Percentiles rank a stretch among this genome's conserved stretches.
phyloP scores from a whole-genome alignment of 2,113 vertebrate species.

The Amblyopsis rosae region DNA sequence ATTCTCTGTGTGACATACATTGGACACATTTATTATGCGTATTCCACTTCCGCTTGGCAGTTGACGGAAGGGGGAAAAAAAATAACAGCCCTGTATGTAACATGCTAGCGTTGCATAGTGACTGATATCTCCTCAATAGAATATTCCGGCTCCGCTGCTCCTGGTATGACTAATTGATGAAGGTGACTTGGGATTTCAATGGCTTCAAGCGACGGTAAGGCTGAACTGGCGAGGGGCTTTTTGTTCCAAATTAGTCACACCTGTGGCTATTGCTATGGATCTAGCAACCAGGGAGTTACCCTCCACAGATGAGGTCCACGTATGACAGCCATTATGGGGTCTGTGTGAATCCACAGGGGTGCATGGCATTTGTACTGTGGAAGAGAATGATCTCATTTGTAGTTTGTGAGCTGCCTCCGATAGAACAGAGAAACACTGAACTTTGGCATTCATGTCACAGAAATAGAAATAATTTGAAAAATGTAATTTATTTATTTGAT shows the following conservation, averaged over 20 bases:
- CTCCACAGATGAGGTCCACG: slow-evolving; percentile 13
- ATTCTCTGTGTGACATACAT: slow-evolving; percentile 5
- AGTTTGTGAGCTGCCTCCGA: no score
- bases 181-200: slow-evolving; percentile 41
- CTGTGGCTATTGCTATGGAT: slow-evolving; percentile 36
- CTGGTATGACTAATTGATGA: slow-evolving; percentile 66
- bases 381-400: no score
- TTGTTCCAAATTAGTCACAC: slow-evolving; percentile 54
- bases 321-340: not conserved
- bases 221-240: slow-evolving; percentile 37
- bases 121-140: slow-evolving; percentile 20
- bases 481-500: no score
- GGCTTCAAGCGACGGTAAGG: slow-evolving; percentile 47
- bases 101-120: not conserved
- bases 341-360: no score
- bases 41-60: slow-evolving; percentile 6
- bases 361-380: no score
- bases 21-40: slow-evolving; percentile 9
- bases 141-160: slow-evolving; percentile 17
- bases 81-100: not conserved
- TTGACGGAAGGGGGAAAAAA: not conserved
- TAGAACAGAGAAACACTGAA: no score
- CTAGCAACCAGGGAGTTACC: slow-evolving; percentile 18
- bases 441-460: no score
- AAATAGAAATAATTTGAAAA: no score